These are phyloP conservation scores for Dendrolimus punctatus DNA, from an alignment of 1,140 invertebrate species.

Conservation along the genomic window DNA sequence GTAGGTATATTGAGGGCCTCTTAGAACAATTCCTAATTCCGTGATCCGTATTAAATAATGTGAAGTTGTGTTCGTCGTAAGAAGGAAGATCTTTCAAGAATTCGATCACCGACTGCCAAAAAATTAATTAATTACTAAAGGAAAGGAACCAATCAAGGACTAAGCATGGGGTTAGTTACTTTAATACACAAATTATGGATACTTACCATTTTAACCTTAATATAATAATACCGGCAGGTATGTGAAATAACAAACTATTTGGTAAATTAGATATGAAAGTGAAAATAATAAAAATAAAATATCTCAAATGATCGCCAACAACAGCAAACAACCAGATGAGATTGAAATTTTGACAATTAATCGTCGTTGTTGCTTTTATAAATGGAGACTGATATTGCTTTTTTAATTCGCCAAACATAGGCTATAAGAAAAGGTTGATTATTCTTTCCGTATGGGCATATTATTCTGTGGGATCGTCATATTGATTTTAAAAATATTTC, in stretches of 20 bases:
- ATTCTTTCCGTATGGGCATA: no score
- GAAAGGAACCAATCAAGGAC: slow-evolving; percentile 17
- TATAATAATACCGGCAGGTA: slow-evolving; percentile 17
- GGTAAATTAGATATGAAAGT: slow-evolving; percentile 24
- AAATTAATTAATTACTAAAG: slow-evolving; percentile 11
- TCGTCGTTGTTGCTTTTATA: no score
- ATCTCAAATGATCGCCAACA: slow-evolving; percentile 21
- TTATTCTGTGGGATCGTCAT: no score
- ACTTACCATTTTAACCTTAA: slow-evolving; percentile 46
- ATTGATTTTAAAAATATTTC: no score
- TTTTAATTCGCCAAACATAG: no score
- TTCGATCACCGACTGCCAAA: slow-evolving; percentile 83
- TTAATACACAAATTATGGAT: not conserved
- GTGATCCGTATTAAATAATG: slow-evolving; percentile 89
- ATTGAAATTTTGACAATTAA: slow-evolving; percentile 25
- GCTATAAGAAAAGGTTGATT: no score
- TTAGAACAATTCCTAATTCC: slow-evolving; percentile 88
- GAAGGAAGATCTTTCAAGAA: slow-evolving; percentile 93
- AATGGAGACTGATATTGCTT: no score
- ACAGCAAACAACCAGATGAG: slow-evolving; percentile 40
- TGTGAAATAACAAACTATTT: slow-evolving; percentile 17
- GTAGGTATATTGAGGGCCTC: slow-evolving; percentile 90
- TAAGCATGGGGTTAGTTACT: slow-evolving; percentile 19
- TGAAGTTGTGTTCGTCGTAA: slow-evolving; percentile 92
- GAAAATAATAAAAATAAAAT: slow-evolving; percentile 48